Evolutionary conservation across 2,113 vertebrate species (phyloP), one percentile per base, ranked within the genome.

Genomic region (Rhagologus leucostigma): DNA sequence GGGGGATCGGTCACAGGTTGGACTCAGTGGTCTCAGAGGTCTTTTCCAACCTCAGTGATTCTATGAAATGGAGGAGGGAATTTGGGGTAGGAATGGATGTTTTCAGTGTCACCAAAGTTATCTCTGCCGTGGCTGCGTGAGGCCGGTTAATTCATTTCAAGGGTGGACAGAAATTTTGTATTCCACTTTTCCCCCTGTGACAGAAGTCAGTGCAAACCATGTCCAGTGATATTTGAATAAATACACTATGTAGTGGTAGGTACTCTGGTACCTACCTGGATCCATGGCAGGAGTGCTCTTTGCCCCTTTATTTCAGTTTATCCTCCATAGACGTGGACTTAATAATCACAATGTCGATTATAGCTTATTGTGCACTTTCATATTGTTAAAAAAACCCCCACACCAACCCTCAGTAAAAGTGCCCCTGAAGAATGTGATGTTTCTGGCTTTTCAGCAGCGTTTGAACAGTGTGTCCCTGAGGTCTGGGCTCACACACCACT

Each of bases 71-170:
- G 8, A 30, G 32, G 29, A 37, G 26, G 35, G 57, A 44, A n/a
- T 79, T 63, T 29, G 39, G 19, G 24, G 53, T 60, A 80, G 41
- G 41, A 89, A 44, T 21, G 41, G 44, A 6, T 69, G 69, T 26
- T 84, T 81, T 87, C 22, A 22, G 1, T 55, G 32, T 53, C n/a
- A 53, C 44, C 19, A 3, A 39, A 77, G 17, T 37, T 50, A 3
- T 9, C 41, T 57, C 3, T 2, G 49, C 59, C 0, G 0, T 27
- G 52, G 32, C 68, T 74, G 32, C 12, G 0, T 6, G 26, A 44
- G 29, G 9, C 26, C 71, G n/a, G 11, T 67, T 42, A 46, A 75
- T n/a, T 42, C 8, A 20, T 82, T 67, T 63, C 33, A 30, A 60
- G 8, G 4, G 27, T 53, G 62, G 32, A 4, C 88, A 82, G 64